Base-by-base conservation (phyloP, 2,113 vertebrate genomes). In the Gobio gobio region DNA sequence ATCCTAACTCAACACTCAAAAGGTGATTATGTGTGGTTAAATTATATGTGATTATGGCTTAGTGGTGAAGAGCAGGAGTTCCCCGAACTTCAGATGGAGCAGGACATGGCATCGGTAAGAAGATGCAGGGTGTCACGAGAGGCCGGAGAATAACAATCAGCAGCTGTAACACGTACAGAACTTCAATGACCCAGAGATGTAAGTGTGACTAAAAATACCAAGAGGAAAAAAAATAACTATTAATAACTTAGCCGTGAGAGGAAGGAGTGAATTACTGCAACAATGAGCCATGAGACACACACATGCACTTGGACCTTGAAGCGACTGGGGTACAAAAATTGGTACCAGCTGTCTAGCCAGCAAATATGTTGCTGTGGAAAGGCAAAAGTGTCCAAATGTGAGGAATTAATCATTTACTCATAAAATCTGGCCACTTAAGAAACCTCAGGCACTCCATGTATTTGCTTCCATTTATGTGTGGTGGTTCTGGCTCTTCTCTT, bases 261-360 rank as follows among this genome's bases (percentile, higher is more conserved):
- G 87, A 92, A 92, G 91, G 91, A 90, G 88, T 91, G 92, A 93
- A 92, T 94, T 93, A 92, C 90, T 92, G 90, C 91, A 47, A 90
- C 90, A 93, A 94, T 94, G 93, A 94, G 93, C 91, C 91, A 88
- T 86, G 89, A 92, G 92, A 91, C 81, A 58, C 90, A 91, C 93
- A 93, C 93, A 94, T 92, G 91, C 90, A 90, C 90, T 91, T 91
- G 90, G 93, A 92, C 91, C 88, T 68, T 56, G 70, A 92, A 91
- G 89, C 83, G 89, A 91, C 85, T 85, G 88, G 90, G 92, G 92
- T 91, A 91, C 86, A 90, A 88, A 95, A 94, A 95, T 93, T 93
- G 93, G 89, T 94, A 94, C 92, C 94, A 95, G 93, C 93, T 95
- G 95, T 92, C 87, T 91, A 92, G 91, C 90, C 90, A 90, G 92